These are phyloP conservation scores for Propsilocerus akamusi DNA, from an alignment of 1,140 invertebrate species.

Conservation along the genomic window DNA sequence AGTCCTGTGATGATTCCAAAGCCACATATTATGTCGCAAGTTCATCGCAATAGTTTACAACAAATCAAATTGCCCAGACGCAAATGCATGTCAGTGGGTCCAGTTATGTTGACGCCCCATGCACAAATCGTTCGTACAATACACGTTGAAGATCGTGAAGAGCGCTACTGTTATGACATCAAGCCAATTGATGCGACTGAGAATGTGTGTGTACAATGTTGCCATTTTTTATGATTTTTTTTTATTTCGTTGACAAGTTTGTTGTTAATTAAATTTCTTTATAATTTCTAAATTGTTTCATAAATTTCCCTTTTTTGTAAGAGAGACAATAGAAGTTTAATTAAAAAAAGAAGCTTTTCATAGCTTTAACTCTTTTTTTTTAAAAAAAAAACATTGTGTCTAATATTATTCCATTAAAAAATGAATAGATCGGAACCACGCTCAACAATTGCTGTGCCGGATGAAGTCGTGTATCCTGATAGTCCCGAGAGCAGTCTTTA, in stretches of 20 bases:
- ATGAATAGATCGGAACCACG: slow-evolving; percentile 21
- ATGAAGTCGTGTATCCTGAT: slow-evolving; percentile 15
- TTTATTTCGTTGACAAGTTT: background rate
- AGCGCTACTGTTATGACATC: background rate
- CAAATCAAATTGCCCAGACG: slow-evolving; percentile 13
- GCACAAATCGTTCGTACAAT: background rate
- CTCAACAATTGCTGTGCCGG: slow-evolving; percentile 17
- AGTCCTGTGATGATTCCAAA: too few species aligned
- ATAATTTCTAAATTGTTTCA: background rate
- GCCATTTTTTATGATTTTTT: background rate
- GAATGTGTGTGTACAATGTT: slow-evolving; percentile 1
- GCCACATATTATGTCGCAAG: background rate
- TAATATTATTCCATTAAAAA: background rate
- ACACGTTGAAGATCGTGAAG: background rate
- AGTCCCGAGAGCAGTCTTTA: slow-evolving; percentile 23
- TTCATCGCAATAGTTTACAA: background rate
- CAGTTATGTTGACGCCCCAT: slow-evolving; percentile 11
- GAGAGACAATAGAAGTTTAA: too few species aligned
- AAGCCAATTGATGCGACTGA: background rate
- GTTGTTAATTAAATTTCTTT: background rate
- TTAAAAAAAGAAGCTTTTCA: too few species aligned
- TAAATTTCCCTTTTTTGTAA: too few species aligned
- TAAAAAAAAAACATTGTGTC: too few species aligned
- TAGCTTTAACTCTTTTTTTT: too few species aligned
- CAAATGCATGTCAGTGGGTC: slow-evolving; percentile 21